Percentiles rank a stretch among this genome's conserved stretches.
These are phyloP conservation scores for Metaphire vulgaris DNA, from an alignment of 1,140 invertebrate genomes.

Conservation along the genomic window DNA sequence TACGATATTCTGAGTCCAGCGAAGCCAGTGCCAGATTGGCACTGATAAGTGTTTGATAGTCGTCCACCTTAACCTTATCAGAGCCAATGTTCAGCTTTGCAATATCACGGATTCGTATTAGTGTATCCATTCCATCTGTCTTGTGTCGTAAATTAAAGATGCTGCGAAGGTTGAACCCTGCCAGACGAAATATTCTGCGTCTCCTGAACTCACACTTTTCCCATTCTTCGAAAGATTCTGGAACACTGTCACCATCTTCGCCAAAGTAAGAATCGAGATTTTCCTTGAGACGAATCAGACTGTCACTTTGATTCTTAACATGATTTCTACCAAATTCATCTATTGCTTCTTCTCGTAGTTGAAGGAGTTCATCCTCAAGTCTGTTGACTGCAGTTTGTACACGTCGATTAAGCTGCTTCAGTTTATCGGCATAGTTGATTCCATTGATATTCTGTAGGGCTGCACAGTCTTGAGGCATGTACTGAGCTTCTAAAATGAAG, in stretches of 20 bases:
- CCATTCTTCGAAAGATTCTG: slow-evolving; percentile 21
- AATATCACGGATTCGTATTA: background rate
- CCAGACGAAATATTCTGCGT: slow-evolving; percentile 29
- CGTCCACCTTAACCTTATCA: background rate
- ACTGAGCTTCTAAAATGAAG: slow-evolving; percentile 29
- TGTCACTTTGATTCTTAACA: slow-evolving; percentile 6
- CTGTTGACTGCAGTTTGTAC: slow-evolving; percentile 24
- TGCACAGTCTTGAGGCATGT: slow-evolving; percentile 18
- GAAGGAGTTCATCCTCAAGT: slow-evolving; percentile 33
- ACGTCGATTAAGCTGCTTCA: slow-evolving; percentile 29
- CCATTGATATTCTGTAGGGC: slow-evolving; percentile 3
- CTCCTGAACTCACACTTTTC: slow-evolving; percentile 31
- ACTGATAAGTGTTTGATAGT: slow-evolving; percentile 3
- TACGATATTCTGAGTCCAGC: slow-evolving; percentile 4
- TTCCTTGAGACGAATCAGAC: slow-evolving; percentile 24
- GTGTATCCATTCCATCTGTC: background rate
- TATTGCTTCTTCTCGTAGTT: slow-evolving; percentile 31
- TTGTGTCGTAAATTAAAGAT: slow-evolving; percentile 27
- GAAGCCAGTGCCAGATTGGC: slow-evolving; percentile 11
- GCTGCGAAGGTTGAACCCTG: slow-evolving; percentile 26
- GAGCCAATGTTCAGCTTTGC: background rate
- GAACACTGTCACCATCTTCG: slow-evolving; percentile 31
- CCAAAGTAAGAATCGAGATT: slow-evolving; percentile 33
- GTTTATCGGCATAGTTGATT: slow-evolving; percentile 9
- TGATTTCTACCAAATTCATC: slow-evolving; percentile 13